Conservation (phyloP, 2,888 invertebrate genomes). For the Ormyrus labotus region DNA sequence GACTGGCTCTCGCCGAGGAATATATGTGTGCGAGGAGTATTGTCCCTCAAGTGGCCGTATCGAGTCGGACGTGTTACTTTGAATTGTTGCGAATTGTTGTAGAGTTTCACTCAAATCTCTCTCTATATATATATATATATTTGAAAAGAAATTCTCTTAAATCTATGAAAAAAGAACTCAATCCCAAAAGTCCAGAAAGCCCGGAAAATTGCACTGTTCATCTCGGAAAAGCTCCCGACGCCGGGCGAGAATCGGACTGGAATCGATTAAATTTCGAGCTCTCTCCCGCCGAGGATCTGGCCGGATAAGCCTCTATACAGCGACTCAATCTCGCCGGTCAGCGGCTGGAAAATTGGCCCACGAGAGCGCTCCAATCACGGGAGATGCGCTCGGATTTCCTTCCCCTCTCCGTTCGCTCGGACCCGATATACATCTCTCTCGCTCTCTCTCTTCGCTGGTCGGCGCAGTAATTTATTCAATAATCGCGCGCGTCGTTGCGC, state of each 20-base stretch:
- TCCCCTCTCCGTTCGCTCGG: background rate
- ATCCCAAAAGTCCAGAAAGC: background rate
- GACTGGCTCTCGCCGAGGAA: too few species aligned
- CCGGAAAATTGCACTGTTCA: constrained; percentile 7
- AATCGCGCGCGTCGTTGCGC: background rate
- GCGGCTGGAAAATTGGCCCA: constrained; percentile 39
- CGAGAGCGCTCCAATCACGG: background rate
- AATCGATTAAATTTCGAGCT: constrained; percentile 18
- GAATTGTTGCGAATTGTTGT: too few species aligned
- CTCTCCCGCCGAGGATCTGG: background rate
- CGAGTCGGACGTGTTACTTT: too few species aligned
- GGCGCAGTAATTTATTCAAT: constrained; percentile 39
- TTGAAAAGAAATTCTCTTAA: too few species aligned
- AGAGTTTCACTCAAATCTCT: too few species aligned
- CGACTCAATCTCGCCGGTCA: background rate
- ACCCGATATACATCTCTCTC: background rate
- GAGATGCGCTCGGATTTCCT: background rate
- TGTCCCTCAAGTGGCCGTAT: too few species aligned
- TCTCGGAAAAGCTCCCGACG: background rate
- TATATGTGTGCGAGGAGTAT: too few species aligned
- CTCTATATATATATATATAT: too few species aligned
- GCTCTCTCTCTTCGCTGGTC: too few species aligned
- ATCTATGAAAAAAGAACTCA: too few species aligned
- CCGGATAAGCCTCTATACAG: background rate
- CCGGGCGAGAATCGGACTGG: background rate